Conservation (phyloP, 2,888 invertebrate species). For the Calameuta idolon region DNA sequence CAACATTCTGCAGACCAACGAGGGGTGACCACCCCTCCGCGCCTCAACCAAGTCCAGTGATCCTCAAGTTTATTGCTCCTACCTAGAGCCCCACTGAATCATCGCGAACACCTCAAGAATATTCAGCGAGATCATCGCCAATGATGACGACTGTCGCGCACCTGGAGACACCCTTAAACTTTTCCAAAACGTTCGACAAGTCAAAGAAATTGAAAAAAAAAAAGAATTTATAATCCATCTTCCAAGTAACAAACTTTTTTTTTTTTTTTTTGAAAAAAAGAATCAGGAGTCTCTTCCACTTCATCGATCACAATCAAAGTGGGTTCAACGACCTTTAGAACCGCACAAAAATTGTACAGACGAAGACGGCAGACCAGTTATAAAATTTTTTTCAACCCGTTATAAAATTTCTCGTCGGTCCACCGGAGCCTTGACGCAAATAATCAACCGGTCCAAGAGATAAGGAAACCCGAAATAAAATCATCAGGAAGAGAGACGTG, state of each 20-base stretch:
- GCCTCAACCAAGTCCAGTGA: conserved; percentile 56
- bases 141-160: neutral
- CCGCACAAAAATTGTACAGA: neutral
- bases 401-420: neutral
- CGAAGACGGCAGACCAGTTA: neutral
- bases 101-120: neutral
- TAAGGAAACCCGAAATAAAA: neutral
- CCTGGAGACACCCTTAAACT: neutral
- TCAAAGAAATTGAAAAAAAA: neutral
- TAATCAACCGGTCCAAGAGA: neutral
- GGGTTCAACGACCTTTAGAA: neutral
- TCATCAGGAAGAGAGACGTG: neutral
- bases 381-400: neutral
- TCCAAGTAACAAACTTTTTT: neutral
- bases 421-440: neutral
- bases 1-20: conserved; percentile 62
- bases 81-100: neutral
- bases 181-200: neutral
- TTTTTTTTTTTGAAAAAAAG: neutral
- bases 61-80: conserved; percentile 50
- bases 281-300: neutral
- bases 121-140: neutral
- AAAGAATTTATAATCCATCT: neutral
- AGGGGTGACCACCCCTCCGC: conserved; percentile 59
- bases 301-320: neutral